Base-by-base conservation (phyloP, 2,888 invertebrate genomes). In the Eumacrocentrus americanus region DNA sequence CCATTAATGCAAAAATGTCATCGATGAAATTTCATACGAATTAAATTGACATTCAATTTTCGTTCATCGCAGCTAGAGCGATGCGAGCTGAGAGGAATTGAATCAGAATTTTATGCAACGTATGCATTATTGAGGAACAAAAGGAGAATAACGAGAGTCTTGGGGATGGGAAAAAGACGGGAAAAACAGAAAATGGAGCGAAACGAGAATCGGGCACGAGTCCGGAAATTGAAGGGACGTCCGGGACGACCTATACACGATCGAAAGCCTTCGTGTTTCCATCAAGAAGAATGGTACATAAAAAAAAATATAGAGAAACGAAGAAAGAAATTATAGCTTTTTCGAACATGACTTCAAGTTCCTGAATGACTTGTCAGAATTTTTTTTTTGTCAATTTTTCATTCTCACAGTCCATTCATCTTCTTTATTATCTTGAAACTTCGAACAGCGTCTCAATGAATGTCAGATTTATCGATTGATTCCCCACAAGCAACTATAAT, bases 201-300 rank as follows among this genome's bases (percentile, higher is more conserved):
- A 35, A 50, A 42, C 29, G 53, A 37, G 46, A 58, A 58, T 58
- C 46, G 55, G 40, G 55, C 48, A 40, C 47, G 46, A 48, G 23
- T 46, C 34, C 38, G 34, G 42, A 23, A 42, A 51, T 54, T 54
- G 56, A 34, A 47, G 20, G 29, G 20, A 34, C 50, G 23, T 40
- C 34, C 22, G 20, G 20, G 50, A 46, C 20, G 23, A n/a, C 6
- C 22, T 51, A 4, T 5, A 35, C 7, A 51, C 7, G 11, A 37
- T 42, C 20, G 42, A 42, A 42, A 42, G 42, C 42, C 18, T 14
- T 42, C 42, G 42, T 42, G 16, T 42, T 18, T 18, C 16, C 20
- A 16, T 18, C 14, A 9, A 3, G 42, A n/a, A 42, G 20, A 42
- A 11, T 9, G 2, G 38, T 12, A 42, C 20, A 18, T 18, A n/a